Evolutionary conservation across 2,888 invertebrate genomes (phyloP).

Genomic region (Dasypogon diadema): DNA sequence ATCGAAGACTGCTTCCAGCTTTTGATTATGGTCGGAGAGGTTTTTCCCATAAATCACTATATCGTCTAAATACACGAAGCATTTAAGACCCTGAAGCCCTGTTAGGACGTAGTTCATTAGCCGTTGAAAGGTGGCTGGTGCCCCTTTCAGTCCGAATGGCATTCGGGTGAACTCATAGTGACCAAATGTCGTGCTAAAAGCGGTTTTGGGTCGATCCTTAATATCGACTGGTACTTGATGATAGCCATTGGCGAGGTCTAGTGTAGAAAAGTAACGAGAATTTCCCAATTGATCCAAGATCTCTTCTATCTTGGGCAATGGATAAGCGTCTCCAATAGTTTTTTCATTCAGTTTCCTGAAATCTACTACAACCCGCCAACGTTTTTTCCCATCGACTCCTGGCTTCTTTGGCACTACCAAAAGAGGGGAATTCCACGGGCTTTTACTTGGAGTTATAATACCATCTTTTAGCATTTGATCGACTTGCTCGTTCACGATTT

Average conservation of each 20-base stretch:
- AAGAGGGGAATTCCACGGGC: not conserved
- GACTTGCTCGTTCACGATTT: not conserved
- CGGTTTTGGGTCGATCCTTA: not conserved
- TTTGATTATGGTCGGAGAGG: not conserved
- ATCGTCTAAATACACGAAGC: not conserved
- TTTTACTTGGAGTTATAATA: not conserved
- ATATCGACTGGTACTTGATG: not conserved
- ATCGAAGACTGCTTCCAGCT: not conserved
- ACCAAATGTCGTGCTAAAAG: not conserved
- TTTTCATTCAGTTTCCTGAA: not conserved
- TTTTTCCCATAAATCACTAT: not conserved
- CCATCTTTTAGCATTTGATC: not conserved
- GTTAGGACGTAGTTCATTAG: not conserved
- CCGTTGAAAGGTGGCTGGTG: not conserved
- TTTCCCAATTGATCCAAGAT: not conserved
- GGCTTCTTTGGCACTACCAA: not conserved
- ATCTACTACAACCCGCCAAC: conserved; percentile 16
- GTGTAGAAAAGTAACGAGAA: not conserved
- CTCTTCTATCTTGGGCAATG: not conserved
- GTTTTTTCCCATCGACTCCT: not conserved
- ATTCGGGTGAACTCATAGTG: not conserved
- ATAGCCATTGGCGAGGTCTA: not conserved
- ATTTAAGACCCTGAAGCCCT: not conserved
- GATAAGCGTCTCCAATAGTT: not conserved
- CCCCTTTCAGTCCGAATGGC: not conserved